Percentiles rank a stretch among this genome's conserved stretches.
Conservation (phyloP, 2,888 invertebrate genomes). For the Daptonema setosum region DNA sequence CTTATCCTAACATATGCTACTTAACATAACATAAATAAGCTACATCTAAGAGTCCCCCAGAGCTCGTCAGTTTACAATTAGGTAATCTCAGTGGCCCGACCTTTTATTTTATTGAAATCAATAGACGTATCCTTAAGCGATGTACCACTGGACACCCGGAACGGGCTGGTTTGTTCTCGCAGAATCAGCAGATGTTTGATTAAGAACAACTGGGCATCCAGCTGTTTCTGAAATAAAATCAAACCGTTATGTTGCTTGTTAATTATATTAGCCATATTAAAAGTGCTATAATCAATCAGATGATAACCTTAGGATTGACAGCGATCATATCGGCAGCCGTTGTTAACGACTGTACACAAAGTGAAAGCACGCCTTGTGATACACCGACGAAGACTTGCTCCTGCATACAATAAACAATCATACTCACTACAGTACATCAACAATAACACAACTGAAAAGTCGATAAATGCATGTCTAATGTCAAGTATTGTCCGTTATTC, state of each 20-base stretch:
- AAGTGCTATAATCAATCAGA: too few relatives aligned
- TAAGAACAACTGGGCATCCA: constrained; percentile 89
- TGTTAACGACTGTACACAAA: constrained; percentile 71
- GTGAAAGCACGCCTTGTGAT: constrained; percentile 77
- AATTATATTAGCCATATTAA: too few relatives aligned
- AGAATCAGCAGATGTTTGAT: constrained; percentile 89
- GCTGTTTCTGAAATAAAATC: too few relatives aligned
- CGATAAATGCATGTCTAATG: too few relatives aligned
- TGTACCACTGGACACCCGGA: constrained; percentile 46
- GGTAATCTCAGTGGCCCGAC: constrained; percentile 27
- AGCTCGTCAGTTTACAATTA: too few relatives aligned
- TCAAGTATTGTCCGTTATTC: too few relatives aligned
- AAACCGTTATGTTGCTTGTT: too few relatives aligned
- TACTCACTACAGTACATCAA: not conserved
- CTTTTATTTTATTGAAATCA: constrained; percentile 76
- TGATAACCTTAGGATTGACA: not conserved
- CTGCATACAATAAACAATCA: constrained; percentile 29
- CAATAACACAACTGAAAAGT: too few relatives aligned
- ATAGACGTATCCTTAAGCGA: constrained; percentile 72
- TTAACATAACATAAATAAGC: too few relatives aligned
- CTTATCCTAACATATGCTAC: too few relatives aligned
- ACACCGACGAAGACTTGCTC: constrained; percentile 82
- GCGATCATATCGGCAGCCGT: constrained; percentile 55
- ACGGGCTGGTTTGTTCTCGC: constrained; percentile 90
- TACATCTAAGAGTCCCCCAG: too few relatives aligned